Evolutionary conservation across 2,797 vertebrate genomes (phyloP), one percentile per base, ranked within the genome.

Genomic region (Enteromius treurensis): DNA sequence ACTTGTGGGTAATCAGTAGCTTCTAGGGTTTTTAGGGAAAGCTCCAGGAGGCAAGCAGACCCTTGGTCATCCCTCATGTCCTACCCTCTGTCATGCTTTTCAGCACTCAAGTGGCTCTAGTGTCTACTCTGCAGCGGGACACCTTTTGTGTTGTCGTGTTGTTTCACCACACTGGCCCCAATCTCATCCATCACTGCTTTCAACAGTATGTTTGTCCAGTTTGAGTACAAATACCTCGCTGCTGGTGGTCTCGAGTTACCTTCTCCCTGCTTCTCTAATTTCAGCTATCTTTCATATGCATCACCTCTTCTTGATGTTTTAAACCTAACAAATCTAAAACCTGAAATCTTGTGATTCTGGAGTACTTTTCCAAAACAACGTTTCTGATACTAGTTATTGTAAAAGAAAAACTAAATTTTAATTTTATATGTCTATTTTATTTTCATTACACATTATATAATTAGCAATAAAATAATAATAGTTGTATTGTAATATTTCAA

Each of bases 181-280:
- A 83, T 82, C 91, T 93, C 93, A 94, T 95, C 93, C 92, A 92
- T 94, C 94, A 94, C 89, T 89, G 92, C 87, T 89, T 88, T 86
- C 88, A 87, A 90, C 89, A 88, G 89, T 90, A 85, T 90, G 94
- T 94, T 93, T 92, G 93, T 90, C 91, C 92, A 94, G 91, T 92
- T 91, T 71, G 78, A 79, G 83, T 84, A 91, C 90, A 92, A 92
- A 94, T 94, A 94, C 90, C 93, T 88, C 8, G 67, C 88, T 5
- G 82, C 90, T 91, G 89, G 91, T 90, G 90, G 93, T 92, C 91
- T 94, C 86, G 77, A 82, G 91, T 91, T 93, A 40, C 90, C 89
- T 77, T 85, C 37, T 85, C 81, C 84, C 85, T 85, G n/a, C 73
- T 84, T 81, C 81, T 85, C 81, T 88, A 67, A 68, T 67, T 86